A percentile compares a stretch with the other conserved stretches of the same genome.
These are phyloP conservation scores for Volucella zonaria DNA, from an alignment of 2,888 invertebrate genomes.

Conservation along the genomic window DNA sequence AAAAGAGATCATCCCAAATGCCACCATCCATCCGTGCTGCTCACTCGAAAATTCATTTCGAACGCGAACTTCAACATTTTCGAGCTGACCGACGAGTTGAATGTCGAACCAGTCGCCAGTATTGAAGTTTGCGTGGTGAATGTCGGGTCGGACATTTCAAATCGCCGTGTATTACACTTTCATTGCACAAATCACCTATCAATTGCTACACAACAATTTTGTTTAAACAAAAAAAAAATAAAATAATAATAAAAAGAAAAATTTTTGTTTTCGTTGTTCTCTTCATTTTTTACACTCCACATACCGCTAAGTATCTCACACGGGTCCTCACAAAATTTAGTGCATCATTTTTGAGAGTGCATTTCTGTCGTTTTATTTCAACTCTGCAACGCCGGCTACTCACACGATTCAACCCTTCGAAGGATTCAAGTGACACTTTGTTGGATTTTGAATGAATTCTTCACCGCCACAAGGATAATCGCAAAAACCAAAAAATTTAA, in stretches of 20 bases:
- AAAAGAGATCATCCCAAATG: conserved; percentile 20
- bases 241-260: neutral
- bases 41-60: conserved; percentile 61
- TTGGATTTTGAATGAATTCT: conserved; percentile 9
- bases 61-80: conserved; percentile 61
- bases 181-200: conserved; percentile 28
- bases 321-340: conserved; percentile 1
- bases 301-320: neutral
- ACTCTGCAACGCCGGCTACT: conserved; percentile 15
- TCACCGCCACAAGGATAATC: neutral
- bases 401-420: conserved; percentile 5
- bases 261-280: neutral
- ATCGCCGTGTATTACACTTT: conserved; percentile 67
- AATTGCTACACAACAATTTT: conserved; percentile 23
- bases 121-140: conserved; percentile 81
- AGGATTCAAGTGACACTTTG: conserved; percentile 54
- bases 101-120: conserved; percentile 76
- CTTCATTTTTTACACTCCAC: conserved; percentile 5
- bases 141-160: conserved; percentile 76
- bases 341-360: neutral
- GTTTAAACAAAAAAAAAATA: neutral
- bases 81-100: conserved; percentile 67
- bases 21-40: conserved; percentile 1
- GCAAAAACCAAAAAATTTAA: neutral
- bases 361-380: neutral